A percentile compares a stretch with the other conserved stretches of the same genome.
Conservation (phyloP, 2,888 invertebrate species). For the Cephus pulcher region DNA sequence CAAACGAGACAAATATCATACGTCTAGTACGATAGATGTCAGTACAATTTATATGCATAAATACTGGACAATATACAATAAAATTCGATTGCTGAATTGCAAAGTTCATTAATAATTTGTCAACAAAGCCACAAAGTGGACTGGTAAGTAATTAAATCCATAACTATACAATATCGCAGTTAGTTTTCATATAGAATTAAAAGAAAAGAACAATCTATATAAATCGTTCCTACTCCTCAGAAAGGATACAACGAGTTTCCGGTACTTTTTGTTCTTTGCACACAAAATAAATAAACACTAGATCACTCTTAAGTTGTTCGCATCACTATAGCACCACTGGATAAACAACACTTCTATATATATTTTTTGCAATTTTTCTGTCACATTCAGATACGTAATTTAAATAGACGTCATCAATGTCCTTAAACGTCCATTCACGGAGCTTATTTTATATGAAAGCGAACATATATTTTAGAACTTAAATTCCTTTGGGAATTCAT, state of each 20-base stretch:
- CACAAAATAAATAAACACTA: neutral
- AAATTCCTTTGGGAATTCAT: slow-evolving; percentile 20
- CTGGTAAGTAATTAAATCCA: neutral
- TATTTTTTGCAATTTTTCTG: neutral
- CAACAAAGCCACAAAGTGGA: neutral
- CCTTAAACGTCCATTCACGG: neutral
- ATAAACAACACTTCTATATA: neutral
- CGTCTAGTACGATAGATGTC: neutral
- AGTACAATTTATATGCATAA: neutral
- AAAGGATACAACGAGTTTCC: too few relatives aligned
- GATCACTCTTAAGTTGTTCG: neutral
- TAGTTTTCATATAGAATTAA: neutral
- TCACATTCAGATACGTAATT: neutral
- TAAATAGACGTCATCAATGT: neutral
- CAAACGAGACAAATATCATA: neutral
- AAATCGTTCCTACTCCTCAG: too few relatives aligned
- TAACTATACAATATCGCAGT: neutral
- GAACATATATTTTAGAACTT: neutral
- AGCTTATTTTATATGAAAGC: neutral
- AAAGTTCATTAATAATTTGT: neutral
- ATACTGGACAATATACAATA: neutral
- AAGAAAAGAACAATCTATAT: neutral
- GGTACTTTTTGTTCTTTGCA: neutral
- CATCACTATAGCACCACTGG: neutral
- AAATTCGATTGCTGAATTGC: neutral